Evolutionary conservation across 2,113 vertebrate genomes (phyloP).

Genomic region (Notothenia coriiceps): DNA sequence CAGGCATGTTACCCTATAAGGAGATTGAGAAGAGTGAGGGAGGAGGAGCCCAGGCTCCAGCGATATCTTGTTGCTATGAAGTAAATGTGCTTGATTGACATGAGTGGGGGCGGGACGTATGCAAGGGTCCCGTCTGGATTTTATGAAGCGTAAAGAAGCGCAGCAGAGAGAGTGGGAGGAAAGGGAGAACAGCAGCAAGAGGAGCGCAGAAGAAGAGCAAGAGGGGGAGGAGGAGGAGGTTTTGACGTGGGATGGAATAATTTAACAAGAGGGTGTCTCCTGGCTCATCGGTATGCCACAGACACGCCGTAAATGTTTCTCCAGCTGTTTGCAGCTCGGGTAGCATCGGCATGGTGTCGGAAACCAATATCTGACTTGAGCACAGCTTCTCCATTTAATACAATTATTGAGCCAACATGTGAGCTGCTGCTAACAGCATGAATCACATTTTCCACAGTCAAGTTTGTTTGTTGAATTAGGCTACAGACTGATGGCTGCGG

Average conservation of each 20-base stretch:
- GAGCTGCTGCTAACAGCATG: constrained; percentile 36
- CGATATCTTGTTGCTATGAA: constrained; percentile 71
- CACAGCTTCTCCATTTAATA: constrained; percentile 35
- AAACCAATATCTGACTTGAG: constrained; percentile 36
- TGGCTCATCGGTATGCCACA: constrained; percentile 73
- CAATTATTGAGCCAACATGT: constrained; percentile 57
- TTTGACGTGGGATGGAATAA: constrained; percentile 75
- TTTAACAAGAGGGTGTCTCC: constrained; percentile 81
- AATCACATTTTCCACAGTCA: constrained; percentile 63
- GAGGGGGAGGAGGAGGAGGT: constrained; percentile 57
- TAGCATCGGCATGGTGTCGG: constrained; percentile 40
- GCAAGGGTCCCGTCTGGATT: constrained; percentile 81
- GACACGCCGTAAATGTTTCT: constrained; percentile 61
- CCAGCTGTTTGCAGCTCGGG: constrained; percentile 76
- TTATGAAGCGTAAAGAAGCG: constrained; percentile 80
- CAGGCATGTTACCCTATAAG: constrained; percentile 78
- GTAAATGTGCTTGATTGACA: constrained; percentile 74
- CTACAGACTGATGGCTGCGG: constrained; percentile 54
- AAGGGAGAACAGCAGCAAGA: constrained; percentile 64
- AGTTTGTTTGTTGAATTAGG: constrained; percentile 66
- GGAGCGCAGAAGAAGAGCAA: constrained; percentile 36
- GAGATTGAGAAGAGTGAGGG: constrained; percentile 57
- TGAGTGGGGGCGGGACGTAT: constrained; percentile 66
- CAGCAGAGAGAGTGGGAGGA: constrained; percentile 72
- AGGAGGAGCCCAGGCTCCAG: constrained; percentile 58